A percentile compares a stretch with the other conserved stretches of the same genome.
Conservation (phyloP, 1,140 invertebrate genomes). For the Pissodes strobi region DNA sequence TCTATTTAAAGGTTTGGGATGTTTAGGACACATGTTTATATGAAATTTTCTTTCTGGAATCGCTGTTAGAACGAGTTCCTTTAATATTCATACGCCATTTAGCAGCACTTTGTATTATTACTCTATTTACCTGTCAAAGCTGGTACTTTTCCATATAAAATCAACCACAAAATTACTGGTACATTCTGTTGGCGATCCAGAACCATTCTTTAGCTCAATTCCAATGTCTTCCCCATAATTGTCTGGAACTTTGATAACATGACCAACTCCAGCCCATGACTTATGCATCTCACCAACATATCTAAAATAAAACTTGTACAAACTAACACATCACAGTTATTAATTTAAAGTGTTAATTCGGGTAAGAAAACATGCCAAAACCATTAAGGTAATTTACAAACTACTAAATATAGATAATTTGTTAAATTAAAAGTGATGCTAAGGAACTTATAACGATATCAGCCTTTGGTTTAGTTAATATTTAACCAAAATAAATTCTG, state of each 20-base stretch:
- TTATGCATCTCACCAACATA: constrained; percentile 94
- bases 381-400: no score
- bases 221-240: constrained; percentile 99
- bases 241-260: constrained; percentile 98
- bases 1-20: no score
- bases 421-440: neutral
- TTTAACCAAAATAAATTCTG: neutral
- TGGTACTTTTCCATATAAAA: constrained; percentile 99
- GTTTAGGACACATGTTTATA: no score
- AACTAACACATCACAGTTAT: no score
- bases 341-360: neutral
- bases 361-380: no score
- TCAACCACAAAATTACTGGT: constrained; percentile 97
- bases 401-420: no score
- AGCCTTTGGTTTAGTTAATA: neutral
- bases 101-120: no score
- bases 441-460: no score
- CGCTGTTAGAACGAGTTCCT: no score
- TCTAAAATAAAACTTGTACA: constrained; percentile 57
- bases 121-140: constrained; percentile 93
- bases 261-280: constrained; percentile 92
- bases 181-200: constrained; percentile 88
- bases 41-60: no score
- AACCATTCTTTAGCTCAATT: constrained; percentile 91
- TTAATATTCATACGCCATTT: no score